These are phyloP conservation scores for Siderastrea siderea DNA, from an alignment of 92 coral and sea anemone genomes.

Conservation along the genomic window DNA sequence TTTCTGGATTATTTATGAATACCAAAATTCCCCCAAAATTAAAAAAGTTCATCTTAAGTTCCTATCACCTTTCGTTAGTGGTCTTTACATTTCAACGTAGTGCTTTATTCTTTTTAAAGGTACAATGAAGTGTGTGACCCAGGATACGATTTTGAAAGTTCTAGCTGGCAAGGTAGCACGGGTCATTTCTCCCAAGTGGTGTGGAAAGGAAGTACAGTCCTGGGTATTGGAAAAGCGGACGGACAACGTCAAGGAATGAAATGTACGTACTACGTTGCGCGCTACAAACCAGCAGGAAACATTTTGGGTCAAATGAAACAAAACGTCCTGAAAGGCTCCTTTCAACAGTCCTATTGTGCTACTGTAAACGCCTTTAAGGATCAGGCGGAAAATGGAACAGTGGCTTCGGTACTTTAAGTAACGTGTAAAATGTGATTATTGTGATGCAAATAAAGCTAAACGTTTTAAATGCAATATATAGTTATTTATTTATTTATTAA, in stretches of 20 bases:
- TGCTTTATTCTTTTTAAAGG: background rate
- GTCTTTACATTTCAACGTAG: too few species aligned
- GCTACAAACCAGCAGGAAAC: constrained; percentile 6
- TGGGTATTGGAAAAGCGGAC: constrained; percentile 53
- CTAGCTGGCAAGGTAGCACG: background rate
- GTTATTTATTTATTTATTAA: too few species aligned
- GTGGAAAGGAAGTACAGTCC: constrained; percentile 47
- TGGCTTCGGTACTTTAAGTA: too few species aligned
- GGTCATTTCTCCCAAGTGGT: constrained; percentile 71
- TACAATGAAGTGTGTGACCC: constrained; percentile 47
- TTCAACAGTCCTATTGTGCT: background rate
- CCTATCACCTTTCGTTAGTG: too few species aligned
- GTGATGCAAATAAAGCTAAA: too few species aligned
- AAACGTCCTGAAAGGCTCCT: background rate
- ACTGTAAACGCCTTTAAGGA: background rate
- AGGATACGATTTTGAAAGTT: constrained; percentile 24
- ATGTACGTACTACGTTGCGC: constrained; percentile 12
- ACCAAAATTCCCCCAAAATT: too few species aligned
- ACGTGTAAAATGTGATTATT: too few species aligned
- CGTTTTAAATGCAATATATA: too few species aligned
- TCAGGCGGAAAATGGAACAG: background rate
- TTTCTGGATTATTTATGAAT: too few species aligned
- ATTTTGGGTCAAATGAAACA: background rate
- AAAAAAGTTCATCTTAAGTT: too few species aligned
- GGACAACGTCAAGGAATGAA: background rate